These are phyloP conservation scores for Drosophila prolongata DNA, from an alignment of 2,888 invertebrate genomes.

Conservation along the genomic window DNA sequence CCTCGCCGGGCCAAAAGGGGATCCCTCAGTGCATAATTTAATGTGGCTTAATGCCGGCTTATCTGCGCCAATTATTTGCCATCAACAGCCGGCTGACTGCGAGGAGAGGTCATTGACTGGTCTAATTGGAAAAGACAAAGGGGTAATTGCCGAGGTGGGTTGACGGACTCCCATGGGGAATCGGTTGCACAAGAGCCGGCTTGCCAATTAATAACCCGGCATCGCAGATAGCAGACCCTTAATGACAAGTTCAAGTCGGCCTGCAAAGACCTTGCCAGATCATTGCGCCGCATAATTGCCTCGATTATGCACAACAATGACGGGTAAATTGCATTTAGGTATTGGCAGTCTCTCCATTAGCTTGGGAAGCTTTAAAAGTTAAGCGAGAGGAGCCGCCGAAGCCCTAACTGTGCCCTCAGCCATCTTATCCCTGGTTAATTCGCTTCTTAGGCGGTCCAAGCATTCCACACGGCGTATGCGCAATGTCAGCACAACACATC, in stretches of 20 bases:
- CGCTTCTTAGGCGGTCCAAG: slow-evolving; percentile 1
- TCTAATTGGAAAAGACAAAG: slow-evolving; percentile 41
- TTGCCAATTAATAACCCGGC: slow-evolving; percentile 49
- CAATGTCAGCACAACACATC: slow-evolving; percentile 45
- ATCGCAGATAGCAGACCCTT: slow-evolving; percentile 20
- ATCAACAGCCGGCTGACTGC: slow-evolving; percentile 18
- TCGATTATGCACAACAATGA: slow-evolving; percentile 59
- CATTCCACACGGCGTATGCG: slow-evolving; percentile 16
- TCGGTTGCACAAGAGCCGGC: slow-evolving; percentile 43
- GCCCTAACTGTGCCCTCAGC: slow-evolving; percentile 32
- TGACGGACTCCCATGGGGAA: neutral
- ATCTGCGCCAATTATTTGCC: slow-evolving; percentile 52
- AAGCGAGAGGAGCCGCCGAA: slow-evolving; percentile 14
- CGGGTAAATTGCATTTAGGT: slow-evolving; percentile 3
- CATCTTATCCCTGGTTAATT: slow-evolving; percentile 37
- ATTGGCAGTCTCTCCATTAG: slow-evolving; percentile 1
- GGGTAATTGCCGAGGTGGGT: slow-evolving; percentile 29
- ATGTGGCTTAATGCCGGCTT: slow-evolving; percentile 53
- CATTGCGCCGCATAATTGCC: slow-evolving; percentile 62
- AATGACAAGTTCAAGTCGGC: slow-evolving; percentile 43
- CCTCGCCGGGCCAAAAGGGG: slow-evolving; percentile 18
- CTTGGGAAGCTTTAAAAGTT: slow-evolving; percentile 31
- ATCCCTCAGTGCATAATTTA: slow-evolving; percentile 56
- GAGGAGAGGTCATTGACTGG: slow-evolving; percentile 51
- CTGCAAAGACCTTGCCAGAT: slow-evolving; percentile 12